Percentiles rank a stretch among this genome's conserved stretches.
Conservation (phyloP, 2,113 vertebrate species). For the Pangasianodon hypophthalmus region DNA sequence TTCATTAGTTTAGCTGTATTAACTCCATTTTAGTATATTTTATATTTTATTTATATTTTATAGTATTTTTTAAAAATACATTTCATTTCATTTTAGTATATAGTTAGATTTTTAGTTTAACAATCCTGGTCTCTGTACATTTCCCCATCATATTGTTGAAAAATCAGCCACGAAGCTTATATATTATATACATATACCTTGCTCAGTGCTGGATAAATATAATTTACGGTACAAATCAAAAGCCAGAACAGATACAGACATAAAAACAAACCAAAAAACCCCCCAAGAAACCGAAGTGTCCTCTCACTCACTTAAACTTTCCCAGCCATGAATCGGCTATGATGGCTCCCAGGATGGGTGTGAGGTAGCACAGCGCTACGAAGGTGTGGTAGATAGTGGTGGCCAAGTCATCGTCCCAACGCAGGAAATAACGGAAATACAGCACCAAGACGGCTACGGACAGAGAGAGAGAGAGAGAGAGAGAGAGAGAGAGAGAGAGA, state of each 20-base stretch:
- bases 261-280: conserved; percentile 14
- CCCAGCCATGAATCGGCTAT: conserved; percentile 95
- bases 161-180: background rate
- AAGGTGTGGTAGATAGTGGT: conserved; percentile 94
- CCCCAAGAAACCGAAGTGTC: background rate
- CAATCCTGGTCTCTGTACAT: background rate
- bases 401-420: conserved; percentile 83
- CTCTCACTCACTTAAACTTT: conserved; percentile 89
- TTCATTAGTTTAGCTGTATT: background rate
- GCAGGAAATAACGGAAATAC: conserved; percentile 88
- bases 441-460: conserved; percentile 86
- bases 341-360: conserved; percentile 88
- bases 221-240: background rate
- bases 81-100: background rate
- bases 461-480: background rate
- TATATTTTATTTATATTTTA: background rate
- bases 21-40: background rate
- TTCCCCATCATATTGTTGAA: background rate
- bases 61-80: background rate
- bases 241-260: background rate
- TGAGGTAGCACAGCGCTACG: conserved; percentile 92
- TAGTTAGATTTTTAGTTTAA: background rate
- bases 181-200: background rate
- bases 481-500: background rate
- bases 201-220: background rate